Percentiles rank a stretch among this genome's conserved stretches.
Evolutionary conservation across 2,888 invertebrate species (phyloP).

Genomic region (Drosophila multiciliata): DNA sequence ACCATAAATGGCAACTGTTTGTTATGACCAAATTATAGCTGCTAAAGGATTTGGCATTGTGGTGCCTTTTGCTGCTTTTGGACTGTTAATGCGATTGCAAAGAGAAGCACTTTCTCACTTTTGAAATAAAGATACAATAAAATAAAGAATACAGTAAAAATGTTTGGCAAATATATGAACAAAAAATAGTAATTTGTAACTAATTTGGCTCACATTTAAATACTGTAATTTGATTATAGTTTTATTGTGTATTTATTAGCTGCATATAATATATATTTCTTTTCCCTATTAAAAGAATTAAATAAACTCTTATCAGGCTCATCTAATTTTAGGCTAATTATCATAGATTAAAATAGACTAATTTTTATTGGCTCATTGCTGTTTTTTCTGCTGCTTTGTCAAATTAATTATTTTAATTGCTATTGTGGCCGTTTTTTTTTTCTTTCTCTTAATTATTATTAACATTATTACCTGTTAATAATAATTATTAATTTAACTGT

Average conservation of each 20-base stretch:
- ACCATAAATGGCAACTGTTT: constrained; percentile 56
- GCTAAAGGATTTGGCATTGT: constrained; percentile 56
- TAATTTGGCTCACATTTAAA: not conserved
- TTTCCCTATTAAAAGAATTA: not conserved
- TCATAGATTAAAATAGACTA: not conserved
- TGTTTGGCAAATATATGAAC: not conserved
- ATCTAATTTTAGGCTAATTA: not conserved
- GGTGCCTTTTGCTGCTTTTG: constrained; percentile 4
- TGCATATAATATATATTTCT: not conserved
- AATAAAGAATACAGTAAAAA: not conserved
- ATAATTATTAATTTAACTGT: constrained; percentile 8
- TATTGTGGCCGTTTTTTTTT: constrained; percentile 11
- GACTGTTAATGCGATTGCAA: constrained; percentile 24
- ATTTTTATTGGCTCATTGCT: not conserved
- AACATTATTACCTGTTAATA: constrained; percentile 11
- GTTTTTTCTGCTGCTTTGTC: too few species aligned
- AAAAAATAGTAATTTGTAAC: not conserved
- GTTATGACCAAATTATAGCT: constrained; percentile 49
- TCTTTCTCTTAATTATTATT: constrained; percentile 15
- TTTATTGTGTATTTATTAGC: not conserved
- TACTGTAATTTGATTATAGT: not conserved
- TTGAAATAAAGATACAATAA: not conserved
- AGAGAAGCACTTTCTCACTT: not conserved
- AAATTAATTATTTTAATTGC: not conserved
- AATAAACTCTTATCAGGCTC: not conserved